A percentile compares a stretch with the other conserved stretches of the same genome.
Evolutionary conservation across 2,113 vertebrate genomes (phyloP).

Genomic region (Toxostoma redivivum): DNA sequence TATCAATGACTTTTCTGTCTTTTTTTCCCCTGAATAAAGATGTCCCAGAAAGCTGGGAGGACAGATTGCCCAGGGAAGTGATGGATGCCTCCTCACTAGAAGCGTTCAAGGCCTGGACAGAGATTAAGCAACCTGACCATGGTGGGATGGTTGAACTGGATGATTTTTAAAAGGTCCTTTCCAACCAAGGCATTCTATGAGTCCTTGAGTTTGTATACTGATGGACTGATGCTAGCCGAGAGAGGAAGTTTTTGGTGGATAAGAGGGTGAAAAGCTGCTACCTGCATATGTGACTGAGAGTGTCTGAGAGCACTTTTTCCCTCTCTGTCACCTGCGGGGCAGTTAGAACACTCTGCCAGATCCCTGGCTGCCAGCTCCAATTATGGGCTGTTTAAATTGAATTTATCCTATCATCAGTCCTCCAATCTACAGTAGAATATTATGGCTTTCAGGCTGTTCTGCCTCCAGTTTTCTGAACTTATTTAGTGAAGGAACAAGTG

Average conservation of each 20-base stretch:
- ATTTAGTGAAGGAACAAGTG: not conserved
- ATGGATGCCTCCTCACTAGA: not conserved
- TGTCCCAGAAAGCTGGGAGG: not conserved
- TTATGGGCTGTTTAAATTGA: not conserved
- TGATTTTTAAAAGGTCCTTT: not conserved
- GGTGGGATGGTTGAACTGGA: rapidly evolving
- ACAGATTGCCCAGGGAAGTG: not conserved
- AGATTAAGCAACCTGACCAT: not conserved
- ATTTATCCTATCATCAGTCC: not conserved
- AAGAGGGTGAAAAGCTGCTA: not conserved
- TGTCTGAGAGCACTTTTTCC: not conserved
- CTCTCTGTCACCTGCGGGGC: rapidly evolving
- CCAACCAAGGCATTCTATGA: not conserved
- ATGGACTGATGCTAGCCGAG: not conserved
- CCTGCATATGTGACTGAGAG: not conserved
- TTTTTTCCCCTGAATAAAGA: not conserved
- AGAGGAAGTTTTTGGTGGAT: not conserved
- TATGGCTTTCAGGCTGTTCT: not conserved
- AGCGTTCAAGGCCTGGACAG: not conserved
- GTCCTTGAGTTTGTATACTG: not conserved
- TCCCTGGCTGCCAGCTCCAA: not conserved
- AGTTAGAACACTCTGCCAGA: not conserved
- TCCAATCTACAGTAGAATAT: not conserved
- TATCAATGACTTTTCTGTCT: not conserved
- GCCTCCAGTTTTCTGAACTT: not conserved